Evolutionary conservation across 2,888 invertebrate genomes (phyloP).

Genomic region (Vanessa cardui): DNA sequence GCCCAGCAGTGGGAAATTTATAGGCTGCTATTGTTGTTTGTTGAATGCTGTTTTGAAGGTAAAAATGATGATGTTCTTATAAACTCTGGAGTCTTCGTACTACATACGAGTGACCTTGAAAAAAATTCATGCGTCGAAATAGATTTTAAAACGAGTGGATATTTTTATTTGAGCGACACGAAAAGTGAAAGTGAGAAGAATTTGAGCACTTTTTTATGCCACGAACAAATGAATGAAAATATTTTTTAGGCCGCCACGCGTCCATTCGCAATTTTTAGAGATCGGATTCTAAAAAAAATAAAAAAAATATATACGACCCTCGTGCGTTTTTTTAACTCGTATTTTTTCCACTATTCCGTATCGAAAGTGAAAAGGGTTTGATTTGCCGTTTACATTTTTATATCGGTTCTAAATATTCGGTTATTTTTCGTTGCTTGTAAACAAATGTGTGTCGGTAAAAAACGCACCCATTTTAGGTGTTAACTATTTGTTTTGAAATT

Average conservation of each 20-base stretch:
- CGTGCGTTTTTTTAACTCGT: slow-evolving; percentile 40
- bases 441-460: slow-evolving; percentile 25
- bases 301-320: slow-evolving; percentile 31
- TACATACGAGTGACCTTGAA: slow-evolving; percentile 31
- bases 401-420: slow-evolving; percentile 35
- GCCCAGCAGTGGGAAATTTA: no score
- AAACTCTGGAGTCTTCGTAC: slow-evolving; percentile 2
- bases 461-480: slow-evolving; percentile 22
- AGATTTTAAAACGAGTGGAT: slow-evolving; percentile 48
- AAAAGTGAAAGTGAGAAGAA: slow-evolving; percentile 55
- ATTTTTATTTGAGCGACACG: slow-evolving; percentile 56
- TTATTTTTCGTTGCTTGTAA: slow-evolving; percentile 31
- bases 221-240: slow-evolving; percentile 54
- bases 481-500: slow-evolving; percentile 23
- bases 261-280: slow-evolving; percentile 53
- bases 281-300: slow-evolving; percentile 53
- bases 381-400: slow-evolving; percentile 38
- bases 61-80: no score
- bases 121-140: slow-evolving; percentile 44
- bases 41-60: no score
- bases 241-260: slow-evolving; percentile 53
- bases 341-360: slow-evolving; percentile 41
- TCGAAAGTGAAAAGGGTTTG: slow-evolving; percentile 47
- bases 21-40: no score
- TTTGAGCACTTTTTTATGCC: slow-evolving; percentile 53